Percentiles rank a stretch among this genome's conserved stretches.
Conservation (phyloP, 2,888 invertebrate genomes). For the Drosophila borealis region DNA sequence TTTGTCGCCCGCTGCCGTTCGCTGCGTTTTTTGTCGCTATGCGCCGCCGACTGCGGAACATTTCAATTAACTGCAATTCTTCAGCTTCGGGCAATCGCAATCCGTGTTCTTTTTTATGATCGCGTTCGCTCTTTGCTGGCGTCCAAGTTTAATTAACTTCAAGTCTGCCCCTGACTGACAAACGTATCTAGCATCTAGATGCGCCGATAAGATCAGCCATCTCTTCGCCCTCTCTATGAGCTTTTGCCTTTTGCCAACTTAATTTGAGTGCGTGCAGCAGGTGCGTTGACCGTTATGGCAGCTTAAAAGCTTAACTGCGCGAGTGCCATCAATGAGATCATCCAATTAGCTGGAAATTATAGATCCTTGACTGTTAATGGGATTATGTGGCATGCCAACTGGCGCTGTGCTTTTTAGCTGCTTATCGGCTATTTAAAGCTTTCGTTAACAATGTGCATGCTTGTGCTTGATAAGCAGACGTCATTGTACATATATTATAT, state of each 20-base stretch:
- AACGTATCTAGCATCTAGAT: constrained; percentile 71
- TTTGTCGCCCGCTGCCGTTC: constrained; percentile 21
- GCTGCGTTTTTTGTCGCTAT: constrained; percentile 57
- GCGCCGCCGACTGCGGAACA: constrained; percentile 65
- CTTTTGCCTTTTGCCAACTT: constrained; percentile 51
- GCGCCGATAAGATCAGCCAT: constrained; percentile 70
- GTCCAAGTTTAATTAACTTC: constrained; percentile 78
- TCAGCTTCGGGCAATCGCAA: constrained; percentile 57
- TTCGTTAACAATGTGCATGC: constrained; percentile 11
- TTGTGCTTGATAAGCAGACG: not conserved
- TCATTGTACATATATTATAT: no score
- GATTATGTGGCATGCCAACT: constrained; percentile 6
- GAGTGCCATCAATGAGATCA: constrained; percentile 47
- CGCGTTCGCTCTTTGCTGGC: constrained; percentile 40
- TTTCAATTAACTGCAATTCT: constrained; percentile 83
- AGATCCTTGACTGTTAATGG: constrained; percentile 27
- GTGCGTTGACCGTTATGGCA: constrained; percentile 59
- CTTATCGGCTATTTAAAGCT: constrained; percentile 20
- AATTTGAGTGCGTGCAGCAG: constrained; percentile 57
- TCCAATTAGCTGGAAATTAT: constrained; percentile 39
- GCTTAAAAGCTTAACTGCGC: constrained; percentile 43
- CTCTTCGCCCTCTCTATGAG: constrained; percentile 20
- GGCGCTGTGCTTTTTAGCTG: not conserved
- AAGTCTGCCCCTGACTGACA: constrained; percentile 65
- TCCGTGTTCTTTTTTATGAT: constrained; percentile 62